Percentiles rank a stretch among this genome's conserved stretches.
phyloP scores from a whole-genome alignment of 2,888 invertebrate species.

The Drosophila subquinaria region DNA sequence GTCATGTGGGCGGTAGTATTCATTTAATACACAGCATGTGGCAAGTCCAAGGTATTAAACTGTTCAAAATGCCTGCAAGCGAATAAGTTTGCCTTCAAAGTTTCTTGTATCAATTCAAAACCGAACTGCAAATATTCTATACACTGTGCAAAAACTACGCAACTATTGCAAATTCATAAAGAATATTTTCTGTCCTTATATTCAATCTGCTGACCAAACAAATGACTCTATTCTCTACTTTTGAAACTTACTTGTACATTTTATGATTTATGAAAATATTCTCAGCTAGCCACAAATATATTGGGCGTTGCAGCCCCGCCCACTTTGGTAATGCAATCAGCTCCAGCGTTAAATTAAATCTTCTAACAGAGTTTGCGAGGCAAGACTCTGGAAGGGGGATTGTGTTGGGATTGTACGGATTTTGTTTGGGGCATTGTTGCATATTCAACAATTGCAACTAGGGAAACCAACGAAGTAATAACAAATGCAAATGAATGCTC shows the following conservation, averaged over 20 bases:
- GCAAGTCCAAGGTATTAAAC: conserved; percentile 46
- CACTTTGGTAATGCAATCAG: conserved; percentile 73
- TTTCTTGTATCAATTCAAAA: conserved; percentile 39
- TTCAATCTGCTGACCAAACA: background rate
- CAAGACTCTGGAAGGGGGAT: conserved; percentile 6
- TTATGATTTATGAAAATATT: conserved; percentile 69
- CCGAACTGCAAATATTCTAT: conserved; percentile 24
- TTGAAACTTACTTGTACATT: conserved; percentile 22
- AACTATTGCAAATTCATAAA: conserved; percentile 6
- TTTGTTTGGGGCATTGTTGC: conserved; percentile 64
- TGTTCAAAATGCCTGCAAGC: conserved; percentile 47
- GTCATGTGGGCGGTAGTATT: background rate
- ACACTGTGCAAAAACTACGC: background rate
- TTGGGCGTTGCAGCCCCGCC: conserved; percentile 41
- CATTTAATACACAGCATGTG: conserved; percentile 60
- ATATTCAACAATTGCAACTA: conserved; percentile 76
- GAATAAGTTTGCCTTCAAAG: conserved; percentile 33
- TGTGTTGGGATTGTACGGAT: conserved; percentile 2
- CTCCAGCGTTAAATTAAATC: conserved; percentile 70
- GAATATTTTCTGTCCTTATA: background rate
- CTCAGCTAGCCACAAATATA: conserved; percentile 29
- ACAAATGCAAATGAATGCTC: conserved; percentile 80
- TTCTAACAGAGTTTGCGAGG: conserved; percentile 47
- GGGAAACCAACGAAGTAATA: conserved; percentile 75
- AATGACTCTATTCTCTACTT: conserved; percentile 1